Base-by-base conservation (phyloP, 2,113 vertebrate species). In the Antechinus stuartii region DNA sequence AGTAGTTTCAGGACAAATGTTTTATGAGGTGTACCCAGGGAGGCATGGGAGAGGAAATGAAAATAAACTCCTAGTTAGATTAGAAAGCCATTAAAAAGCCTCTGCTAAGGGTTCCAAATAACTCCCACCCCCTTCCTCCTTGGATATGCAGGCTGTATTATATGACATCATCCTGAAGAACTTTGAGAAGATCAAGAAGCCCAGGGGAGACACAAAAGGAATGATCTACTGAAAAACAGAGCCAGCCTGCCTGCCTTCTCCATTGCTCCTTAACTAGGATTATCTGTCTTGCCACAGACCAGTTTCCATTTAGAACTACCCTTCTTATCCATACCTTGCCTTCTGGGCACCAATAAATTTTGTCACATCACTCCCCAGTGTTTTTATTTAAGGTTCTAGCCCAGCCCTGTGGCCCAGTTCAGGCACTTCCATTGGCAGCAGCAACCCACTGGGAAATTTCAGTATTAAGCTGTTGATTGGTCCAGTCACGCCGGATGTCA, bases 401-500 rank as follows among this genome's bases (percentile, higher is more conserved):
- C 92, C 50, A 52, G 50, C 50, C 47, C 14, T 10, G n/a, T 90
- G 68, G 23, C 50, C 90, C 92, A 49, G 55, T 23, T 99, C 96
- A 99, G 56, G 99, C 98, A 94, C 98, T 99, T 84, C 99, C 99
- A 84, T 99, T 99, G 90, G 98, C 99, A 35, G 98, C 98, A 95
- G 98, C 95, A 46, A 95, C 94, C 92, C 99, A 98, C 54, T 99
- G 99, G 14, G 97, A 98, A 89, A 99, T 99, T 95, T 99, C 99
- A 42, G 95, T 97, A 94, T 99, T 99, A 2, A 99, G 98, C 91
- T 98, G 99, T 97, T 99, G 98, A 98, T 99, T 99, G 98, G 99
- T 99, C 99, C 99, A 99, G 97, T 99, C 99, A 96, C 98, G 98
- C 11, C 99, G 99, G 91, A 99, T 99, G 98, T 99, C 99, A 2